These are phyloP conservation scores for Tenthredo distinguenda DNA, from an alignment of 2,888 invertebrate genomes.

Conservation along the genomic window DNA sequence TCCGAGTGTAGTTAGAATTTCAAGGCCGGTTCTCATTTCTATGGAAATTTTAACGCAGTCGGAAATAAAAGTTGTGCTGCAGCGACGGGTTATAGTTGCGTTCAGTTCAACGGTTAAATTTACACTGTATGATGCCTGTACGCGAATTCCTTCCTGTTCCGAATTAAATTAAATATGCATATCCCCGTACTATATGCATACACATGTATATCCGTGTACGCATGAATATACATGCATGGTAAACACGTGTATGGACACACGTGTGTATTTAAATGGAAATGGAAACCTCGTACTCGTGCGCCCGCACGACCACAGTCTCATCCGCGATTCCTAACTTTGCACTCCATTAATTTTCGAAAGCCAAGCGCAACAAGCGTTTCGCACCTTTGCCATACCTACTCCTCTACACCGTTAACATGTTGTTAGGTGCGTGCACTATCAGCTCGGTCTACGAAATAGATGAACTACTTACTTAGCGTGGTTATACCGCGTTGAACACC, in stretches of 20 bases:
- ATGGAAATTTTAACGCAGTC: slow-evolving; percentile 3
- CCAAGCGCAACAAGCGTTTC: neutral
- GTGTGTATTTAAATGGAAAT: neutral
- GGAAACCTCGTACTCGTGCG: neutral
- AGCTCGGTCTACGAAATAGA: slow-evolving; percentile 16
- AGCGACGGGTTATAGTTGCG: neutral
- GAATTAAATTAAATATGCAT: slow-evolving; percentile 1
- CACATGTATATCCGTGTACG: neutral
- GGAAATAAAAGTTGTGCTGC: neutral
- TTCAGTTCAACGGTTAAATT: neutral
- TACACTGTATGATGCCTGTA: neutral
- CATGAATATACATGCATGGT: neutral
- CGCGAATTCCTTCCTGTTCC: neutral
- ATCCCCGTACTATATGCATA: neutral
- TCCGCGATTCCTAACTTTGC: slow-evolving; percentile 10
- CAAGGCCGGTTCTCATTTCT: slow-evolving; percentile 23
- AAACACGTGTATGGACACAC: neutral
- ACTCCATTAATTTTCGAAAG: slow-evolving; percentile 44
- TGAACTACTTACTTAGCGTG: slow-evolving; percentile 44
- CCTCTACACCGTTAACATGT: neutral
- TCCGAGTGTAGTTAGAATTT: slow-evolving; percentile 15
- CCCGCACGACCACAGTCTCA: neutral
- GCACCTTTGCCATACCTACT: neutral
- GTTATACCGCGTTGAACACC: slow-evolving; percentile 9
- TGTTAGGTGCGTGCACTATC: neutral